Evolutionary conservation across 2,797 vertebrate species (phyloP), one percentile per base, ranked within the genome.

Genomic region (Merluccius polli): DNA sequence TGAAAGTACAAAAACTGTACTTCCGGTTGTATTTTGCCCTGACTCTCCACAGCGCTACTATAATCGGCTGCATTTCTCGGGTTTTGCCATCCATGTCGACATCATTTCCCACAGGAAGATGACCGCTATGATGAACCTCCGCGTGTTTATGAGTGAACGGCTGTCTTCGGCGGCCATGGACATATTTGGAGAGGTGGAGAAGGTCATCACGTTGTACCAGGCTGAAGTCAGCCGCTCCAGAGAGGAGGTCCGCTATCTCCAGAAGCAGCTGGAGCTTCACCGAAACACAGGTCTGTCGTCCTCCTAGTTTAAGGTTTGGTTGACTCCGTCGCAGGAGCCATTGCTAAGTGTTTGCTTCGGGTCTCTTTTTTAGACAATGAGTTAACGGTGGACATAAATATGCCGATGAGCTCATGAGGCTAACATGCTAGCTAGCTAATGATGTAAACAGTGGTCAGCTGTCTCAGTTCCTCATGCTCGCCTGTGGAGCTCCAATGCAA

Each of bases 101-200:
- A 0, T 18, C 44, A 59, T 59, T 59, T 24, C 52, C 7, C n/a
- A n/a, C 52, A 59, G n/a, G 9, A 59, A 78, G 21, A 12, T 24
- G 21, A 29, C 30, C 44, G 73, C 75, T 0, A 80, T 86, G 82
- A 75, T 84, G 3, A 77, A 78, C 38, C 73, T 87, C 71, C 73
- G 80, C 73, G 72, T 73, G 24, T 87, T 87, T 4, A 78, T 87
- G 0, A 82, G 84, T 1, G 77, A 80, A 70, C 78, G 84, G 27
- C 59, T 89, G 72, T 83, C 73, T 48, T 32, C 77, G 0, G 87
- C 85, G 1, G 82, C 79, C 0, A 76, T 86, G 71, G 82, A 89
- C 71, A 86, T 88, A 48, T 77, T 85, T n/a, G 78, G 79, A n/a
- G 84, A 88, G 73, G 78, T 86, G 72, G 79, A 87, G 65, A 87